phyloP scores from a whole-genome alignment of 2,797 vertebrate genomes.

The Dicrostonyx torquatus region DNA sequence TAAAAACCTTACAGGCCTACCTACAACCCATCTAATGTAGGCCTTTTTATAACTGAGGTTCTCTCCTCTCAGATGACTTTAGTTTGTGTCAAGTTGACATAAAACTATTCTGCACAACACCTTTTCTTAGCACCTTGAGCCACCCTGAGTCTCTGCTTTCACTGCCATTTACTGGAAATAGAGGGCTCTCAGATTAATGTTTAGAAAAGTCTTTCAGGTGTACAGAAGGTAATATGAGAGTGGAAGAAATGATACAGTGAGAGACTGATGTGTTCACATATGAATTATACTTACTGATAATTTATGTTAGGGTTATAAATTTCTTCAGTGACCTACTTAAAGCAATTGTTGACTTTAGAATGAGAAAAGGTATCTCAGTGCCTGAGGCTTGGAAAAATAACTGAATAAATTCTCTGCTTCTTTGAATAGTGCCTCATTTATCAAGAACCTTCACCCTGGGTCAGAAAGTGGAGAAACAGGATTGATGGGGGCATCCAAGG shows the following conservation, averaged over 20 bases:
- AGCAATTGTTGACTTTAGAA: not conserved
- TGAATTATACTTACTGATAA: not conserved
- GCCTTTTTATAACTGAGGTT: not conserved
- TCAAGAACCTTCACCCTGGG: not conserved
- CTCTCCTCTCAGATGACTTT: not conserved
- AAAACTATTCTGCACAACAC: not conserved
- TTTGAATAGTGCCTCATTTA: conserved; percentile 27
- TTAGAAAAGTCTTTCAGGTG: not conserved
- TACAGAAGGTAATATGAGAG: not conserved
- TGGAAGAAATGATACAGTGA: not conserved
- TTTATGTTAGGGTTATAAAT: not conserved
- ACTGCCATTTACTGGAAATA: not conserved
- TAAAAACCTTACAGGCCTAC: not conserved
- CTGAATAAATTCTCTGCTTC: not conserved
- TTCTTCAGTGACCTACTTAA: conserved; percentile 3
- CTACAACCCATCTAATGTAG: not conserved
- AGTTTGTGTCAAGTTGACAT: not conserved
- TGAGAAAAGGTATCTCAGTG: not conserved
- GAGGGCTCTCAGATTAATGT: not conserved
- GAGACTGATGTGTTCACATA: not conserved
- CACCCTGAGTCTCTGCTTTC: not conserved
- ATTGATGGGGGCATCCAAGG: not conserved
- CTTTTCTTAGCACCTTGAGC: not conserved
- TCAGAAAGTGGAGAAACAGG: not conserved
- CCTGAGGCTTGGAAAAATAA: not conserved